A percentile compares a stretch with the other conserved stretches of the same genome.
These are phyloP conservation scores for Agrotis puta DNA, from an alignment of 2,888 invertebrate species.

Conservation along the genomic window DNA sequence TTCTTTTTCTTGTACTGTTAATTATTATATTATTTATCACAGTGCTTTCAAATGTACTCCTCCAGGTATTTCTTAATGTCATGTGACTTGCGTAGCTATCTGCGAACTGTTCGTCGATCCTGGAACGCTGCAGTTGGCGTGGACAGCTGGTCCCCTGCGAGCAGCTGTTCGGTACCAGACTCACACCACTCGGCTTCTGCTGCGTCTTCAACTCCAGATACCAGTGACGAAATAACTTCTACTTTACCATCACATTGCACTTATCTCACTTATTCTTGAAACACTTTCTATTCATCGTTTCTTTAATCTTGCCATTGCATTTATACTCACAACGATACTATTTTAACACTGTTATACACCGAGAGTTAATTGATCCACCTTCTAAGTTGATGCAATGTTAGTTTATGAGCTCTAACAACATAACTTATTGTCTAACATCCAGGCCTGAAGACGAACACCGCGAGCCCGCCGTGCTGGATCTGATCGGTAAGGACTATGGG, in stretches of 20 bases:
- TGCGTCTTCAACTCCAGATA: conserved; percentile 90
- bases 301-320: too few species aligned
- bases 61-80: too few species aligned
- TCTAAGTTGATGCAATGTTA: too few species aligned
- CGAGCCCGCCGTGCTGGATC: conserved; percentile 43
- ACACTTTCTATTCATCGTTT: too few species aligned
- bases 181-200: conserved; percentile 90
- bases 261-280: too few species aligned
- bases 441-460: conserved; percentile 47
- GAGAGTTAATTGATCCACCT: too few species aligned
- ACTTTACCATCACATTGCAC: too few species aligned
- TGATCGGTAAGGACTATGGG: conserved; percentile 75
- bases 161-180: conserved; percentile 81
- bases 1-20: too few species aligned
- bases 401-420: not conserved
- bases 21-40: too few species aligned
- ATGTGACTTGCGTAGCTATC: conserved; percentile 74
- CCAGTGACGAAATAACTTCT: conserved; percentile 60
- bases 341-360: too few species aligned
- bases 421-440: not conserved
- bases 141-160: conserved; percentile 77
- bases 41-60: not conserved
- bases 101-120: conserved; percentile 82
- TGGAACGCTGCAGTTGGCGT: conserved; percentile 86
- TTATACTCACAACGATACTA: too few species aligned